Evolutionary conservation across 2,113 vertebrate species (phyloP).

Genomic region (Solea solea): DNA sequence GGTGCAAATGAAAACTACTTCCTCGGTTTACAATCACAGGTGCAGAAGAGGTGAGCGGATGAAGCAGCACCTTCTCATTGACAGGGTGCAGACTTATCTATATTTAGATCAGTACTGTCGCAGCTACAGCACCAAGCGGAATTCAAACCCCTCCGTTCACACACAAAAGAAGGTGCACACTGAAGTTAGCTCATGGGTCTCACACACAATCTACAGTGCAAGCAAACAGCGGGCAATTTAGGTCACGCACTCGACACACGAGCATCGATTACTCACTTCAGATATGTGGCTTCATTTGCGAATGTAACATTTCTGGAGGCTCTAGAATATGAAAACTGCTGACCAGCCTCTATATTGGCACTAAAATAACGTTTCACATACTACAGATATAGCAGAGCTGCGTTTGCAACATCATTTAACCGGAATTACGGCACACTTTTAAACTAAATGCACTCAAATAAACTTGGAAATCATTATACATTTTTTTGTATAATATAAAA

Average conservation of each 20-base stretch:
- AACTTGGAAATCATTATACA: no score
- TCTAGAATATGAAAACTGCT: constrained; percentile 8
- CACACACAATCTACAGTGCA: constrained; percentile 38
- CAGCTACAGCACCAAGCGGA: constrained; percentile 68
- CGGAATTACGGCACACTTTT: background rate
- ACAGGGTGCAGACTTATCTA: constrained; percentile 69
- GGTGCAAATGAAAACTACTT: background rate
- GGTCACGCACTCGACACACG: constrained; percentile 43
- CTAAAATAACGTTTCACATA: constrained; percentile 2
- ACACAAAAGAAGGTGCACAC: constrained; percentile 38
- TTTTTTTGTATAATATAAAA: no score
- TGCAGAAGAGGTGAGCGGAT: constrained; percentile 50
- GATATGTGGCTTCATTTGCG: constrained; percentile 2
- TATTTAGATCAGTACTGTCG: constrained; percentile 77
- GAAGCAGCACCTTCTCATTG: constrained; percentile 50
- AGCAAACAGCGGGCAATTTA: constrained; percentile 57
- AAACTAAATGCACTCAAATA: background rate
- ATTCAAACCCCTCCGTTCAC: constrained; percentile 62
- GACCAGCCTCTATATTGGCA: background rate
- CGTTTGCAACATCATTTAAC: background rate
- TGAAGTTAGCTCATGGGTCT: constrained; percentile 48
- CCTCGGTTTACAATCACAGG: constrained; percentile 21
- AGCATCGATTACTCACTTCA: background rate
- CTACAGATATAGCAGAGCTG: constrained; percentile 1
- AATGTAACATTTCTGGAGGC: background rate